Percentiles rank a stretch among this genome's conserved stretches.
Conservation (phyloP, 2,797 vertebrate species). For the Enteromius thamalakanensis region DNA sequence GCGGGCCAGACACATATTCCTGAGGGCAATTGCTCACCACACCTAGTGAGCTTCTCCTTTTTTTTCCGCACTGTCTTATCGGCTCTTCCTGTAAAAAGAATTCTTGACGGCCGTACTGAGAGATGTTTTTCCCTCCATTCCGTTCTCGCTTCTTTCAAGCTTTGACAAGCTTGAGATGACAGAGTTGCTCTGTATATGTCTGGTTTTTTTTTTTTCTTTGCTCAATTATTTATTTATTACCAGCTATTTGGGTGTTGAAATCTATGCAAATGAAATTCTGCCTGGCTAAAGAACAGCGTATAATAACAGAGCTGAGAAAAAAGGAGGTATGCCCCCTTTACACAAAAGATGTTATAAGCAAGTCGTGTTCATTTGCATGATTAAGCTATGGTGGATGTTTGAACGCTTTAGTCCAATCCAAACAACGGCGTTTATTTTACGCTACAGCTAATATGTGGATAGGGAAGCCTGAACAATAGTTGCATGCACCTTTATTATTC, state of each 20-base stretch:
- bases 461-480: conserved; percentile 10
- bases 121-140: neutral
- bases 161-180: conserved; percentile 27
- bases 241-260: conserved; percentile 37
- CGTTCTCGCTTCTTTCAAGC: conserved; percentile 8
- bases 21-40: conserved; percentile 40
- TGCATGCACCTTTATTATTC: conserved; percentile 1
- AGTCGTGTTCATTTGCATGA: conserved; percentile 59
- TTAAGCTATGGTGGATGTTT: conserved; percentile 41
- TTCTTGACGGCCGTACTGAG: neutral
- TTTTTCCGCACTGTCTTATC: neutral
- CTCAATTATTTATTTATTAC: conserved; percentile 37
- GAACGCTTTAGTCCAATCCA: conserved; percentile 37
- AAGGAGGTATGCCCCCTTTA: conserved; percentile 20
- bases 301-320: conserved; percentile 44
- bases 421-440: conserved; percentile 27
- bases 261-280: conserved; percentile 59
- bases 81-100: conserved; percentile 18
- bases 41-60: conserved; percentile 8
- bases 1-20: conserved; percentile 43
- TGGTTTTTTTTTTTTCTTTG: neutral
- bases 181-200: neutral
- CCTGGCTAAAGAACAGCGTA: conserved; percentile 10
- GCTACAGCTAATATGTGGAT: conserved; percentile 1
- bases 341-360: conserved; percentile 44